These are phyloP conservation scores for Dromococcyx pavoninus DNA, from an alignment of 2,797 vertebrate species.

Conservation along the genomic window DNA sequence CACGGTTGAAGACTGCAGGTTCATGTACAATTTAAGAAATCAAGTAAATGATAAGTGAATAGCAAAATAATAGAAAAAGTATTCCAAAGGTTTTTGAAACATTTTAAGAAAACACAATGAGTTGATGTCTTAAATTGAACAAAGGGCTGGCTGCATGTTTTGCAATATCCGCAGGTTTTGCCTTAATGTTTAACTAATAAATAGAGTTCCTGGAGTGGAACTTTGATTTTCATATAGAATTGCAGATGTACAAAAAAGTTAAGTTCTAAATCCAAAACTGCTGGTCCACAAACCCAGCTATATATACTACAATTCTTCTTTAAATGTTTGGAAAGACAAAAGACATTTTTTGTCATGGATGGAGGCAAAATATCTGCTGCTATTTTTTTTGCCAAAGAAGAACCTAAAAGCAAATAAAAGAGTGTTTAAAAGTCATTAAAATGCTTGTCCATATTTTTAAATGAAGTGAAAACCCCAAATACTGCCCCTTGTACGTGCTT, in stretches of 20 bases:
- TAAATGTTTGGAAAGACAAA: neutral
- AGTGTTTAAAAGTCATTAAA: neutral
- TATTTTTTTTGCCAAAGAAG: neutral
- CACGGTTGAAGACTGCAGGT: neutral
- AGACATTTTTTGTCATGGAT: neutral
- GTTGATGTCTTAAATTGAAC: neutral
- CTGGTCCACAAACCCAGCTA: neutral
- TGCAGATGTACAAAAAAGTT: neutral
- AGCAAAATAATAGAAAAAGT: neutral
- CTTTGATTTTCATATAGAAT: neutral
- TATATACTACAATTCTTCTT: neutral
- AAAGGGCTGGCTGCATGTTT: neutral
- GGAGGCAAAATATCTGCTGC: neutral
- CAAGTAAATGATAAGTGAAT: neutral
- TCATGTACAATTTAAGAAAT: neutral
- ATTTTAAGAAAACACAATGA: neutral
- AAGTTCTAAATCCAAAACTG: neutral
- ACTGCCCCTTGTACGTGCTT: neutral
- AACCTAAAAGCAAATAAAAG: constrained; percentile 12
- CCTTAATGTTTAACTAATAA: neutral
- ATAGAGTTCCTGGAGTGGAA: neutral
- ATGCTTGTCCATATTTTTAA: neutral
- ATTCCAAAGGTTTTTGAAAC: neutral
- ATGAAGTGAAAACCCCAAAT: neutral
- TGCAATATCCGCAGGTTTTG: neutral